Percentiles rank a stretch among this genome's conserved stretches.
These are phyloP conservation scores for Plagodis pulveraria DNA, from an alignment of 2,888 invertebrate species.

Conservation along the genomic window DNA sequence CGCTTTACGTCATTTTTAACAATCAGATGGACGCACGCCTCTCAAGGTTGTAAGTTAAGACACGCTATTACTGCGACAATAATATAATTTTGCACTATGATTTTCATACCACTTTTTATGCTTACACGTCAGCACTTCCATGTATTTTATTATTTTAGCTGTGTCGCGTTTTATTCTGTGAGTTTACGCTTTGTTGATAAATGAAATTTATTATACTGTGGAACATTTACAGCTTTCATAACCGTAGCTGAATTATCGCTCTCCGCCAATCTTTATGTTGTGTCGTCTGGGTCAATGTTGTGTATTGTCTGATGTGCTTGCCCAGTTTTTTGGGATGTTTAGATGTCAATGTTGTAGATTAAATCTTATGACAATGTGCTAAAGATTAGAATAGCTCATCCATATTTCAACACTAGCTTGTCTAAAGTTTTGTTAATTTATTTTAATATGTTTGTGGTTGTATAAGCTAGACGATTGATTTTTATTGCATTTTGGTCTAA, in stretches of 20 bases:
- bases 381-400: conserved; percentile 17
- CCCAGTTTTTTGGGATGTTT: conserved; percentile 13
- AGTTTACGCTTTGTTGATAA: conserved; percentile 21
- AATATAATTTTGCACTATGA: conserved; percentile 46
- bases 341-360: conserved; percentile 1
- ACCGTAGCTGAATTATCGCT: conserved; percentile 29
- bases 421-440: conserved; percentile 8
- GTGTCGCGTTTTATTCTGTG: conserved; percentile 17
- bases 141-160: conserved; percentile 24
- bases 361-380: conserved; percentile 6
- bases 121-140: conserved; percentile 41
- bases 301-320: conserved; percentile 21
- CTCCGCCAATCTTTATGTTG: conserved; percentile 25
- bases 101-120: conserved; percentile 36
- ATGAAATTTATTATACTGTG: conserved; percentile 20
- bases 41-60: conserved; percentile 47
- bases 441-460: conserved; percentile 3
- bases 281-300: conserved; percentile 34
- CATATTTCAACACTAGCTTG: conserved; percentile 1
- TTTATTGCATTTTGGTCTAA: neutral
- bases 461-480: conserved; percentile 12
- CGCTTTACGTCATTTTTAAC: conserved; percentile 36
- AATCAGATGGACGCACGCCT: conserved; percentile 45
- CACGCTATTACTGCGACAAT: conserved; percentile 42
- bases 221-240: conserved; percentile 23